Base-by-base conservation (phyloP, 2,888 invertebrate genomes). In the Dryocosmus kuriphilus region DNA sequence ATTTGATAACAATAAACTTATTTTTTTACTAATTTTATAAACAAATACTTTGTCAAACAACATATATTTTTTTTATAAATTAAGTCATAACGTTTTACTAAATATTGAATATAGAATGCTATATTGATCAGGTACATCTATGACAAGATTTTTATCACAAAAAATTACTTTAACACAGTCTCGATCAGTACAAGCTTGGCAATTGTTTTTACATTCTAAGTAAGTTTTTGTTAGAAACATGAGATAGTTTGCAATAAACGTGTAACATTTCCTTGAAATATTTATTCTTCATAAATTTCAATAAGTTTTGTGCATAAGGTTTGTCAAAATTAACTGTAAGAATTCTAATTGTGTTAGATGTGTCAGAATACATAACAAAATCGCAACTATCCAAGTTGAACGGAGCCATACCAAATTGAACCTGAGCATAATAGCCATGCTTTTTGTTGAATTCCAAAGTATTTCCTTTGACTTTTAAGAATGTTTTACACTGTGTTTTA, bases 251-350 rank as follows among this genome's bases (percentile, higher is more conserved):
- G 19, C 46, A 46, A 46, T 46, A 19, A 46, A 19, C 60, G 38
- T 81, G 79, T 71, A 81, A 61, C 82, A 82, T 79, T 19, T 80
- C 32, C 19, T 79, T 71, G 73, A 82, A 81, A 80, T 79, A 84
- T 55, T 55, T 78, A 55, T 55, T 57, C 76, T 84, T 82, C 22
- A 79, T 35, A 60, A 46, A 60, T 74, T 57, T 46, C 51, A 78
- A 75, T 73, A 81, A 75, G 22, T 77, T n/a, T 77, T 61, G 67
- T 46, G 74, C 51, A 76, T 73, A 82, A 16, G 78, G 35, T 46
- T 46, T 46, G 19, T 46, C 19, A 19, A 81, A 41, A 60, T n/a
- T 24, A 76, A 84, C 75, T 65, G 77, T 35, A 22, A 81, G 24
- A 30, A 77, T 76, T 60, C 61, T 60, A 24, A 81, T 73, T n/a